Percentiles rank a stretch among this genome's conserved stretches.
These are phyloP conservation scores for Petromus typicus DNA, from an alignment of 2,113 vertebrate species.

Conservation along the genomic window DNA sequence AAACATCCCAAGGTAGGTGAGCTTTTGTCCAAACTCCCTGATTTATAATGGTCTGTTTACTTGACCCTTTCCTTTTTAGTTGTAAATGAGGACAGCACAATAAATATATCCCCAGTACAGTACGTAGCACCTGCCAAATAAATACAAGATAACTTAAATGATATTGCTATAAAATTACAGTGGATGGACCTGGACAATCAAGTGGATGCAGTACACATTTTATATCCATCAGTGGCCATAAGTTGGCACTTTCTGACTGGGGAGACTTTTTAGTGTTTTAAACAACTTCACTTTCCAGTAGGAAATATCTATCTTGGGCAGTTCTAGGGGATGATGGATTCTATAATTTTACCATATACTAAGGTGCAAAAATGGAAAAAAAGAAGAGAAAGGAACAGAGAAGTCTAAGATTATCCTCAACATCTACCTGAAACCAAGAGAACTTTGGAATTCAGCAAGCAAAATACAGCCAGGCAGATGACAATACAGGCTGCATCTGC, in stretches of 20 bases:
- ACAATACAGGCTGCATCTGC: not conserved
- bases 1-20: not conserved
- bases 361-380: not conserved
- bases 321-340: too few species aligned
- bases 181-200: not conserved
- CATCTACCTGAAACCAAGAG: not conserved
- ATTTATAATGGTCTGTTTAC: not conserved
- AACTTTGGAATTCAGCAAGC: not conserved
- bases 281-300: not conserved
- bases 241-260: not conserved
- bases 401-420: not conserved
- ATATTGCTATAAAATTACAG: not conserved
- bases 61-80: not conserved
- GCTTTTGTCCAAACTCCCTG: not conserved
- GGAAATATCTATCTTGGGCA: not conserved
- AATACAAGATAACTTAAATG: not conserved
- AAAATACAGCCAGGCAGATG: not conserved
- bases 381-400: not conserved
- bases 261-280: not conserved
- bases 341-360: not conserved
- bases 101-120: not conserved
- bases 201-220: not conserved
- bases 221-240: rapidly evolving
- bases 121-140: not conserved
- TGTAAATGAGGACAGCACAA: not conserved